A percentile compares a stretch with the other conserved stretches of the same genome.
Conservation (phyloP, 2,888 invertebrate genomes). For the Conops quadrifasciatus region DNA sequence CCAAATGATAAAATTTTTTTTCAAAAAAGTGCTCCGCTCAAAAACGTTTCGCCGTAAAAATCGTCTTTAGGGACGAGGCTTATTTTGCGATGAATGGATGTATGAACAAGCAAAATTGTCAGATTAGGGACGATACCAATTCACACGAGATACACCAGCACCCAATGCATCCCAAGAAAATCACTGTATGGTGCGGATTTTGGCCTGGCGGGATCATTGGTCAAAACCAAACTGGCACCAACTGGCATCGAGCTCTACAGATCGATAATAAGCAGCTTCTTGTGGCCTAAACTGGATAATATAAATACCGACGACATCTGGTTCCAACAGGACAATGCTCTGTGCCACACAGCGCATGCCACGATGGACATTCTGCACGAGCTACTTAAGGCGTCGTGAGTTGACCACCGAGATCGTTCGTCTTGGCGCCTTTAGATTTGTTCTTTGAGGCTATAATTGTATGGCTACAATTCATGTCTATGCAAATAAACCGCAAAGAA, state of each 20-base stretch:
- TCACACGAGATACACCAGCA: background rate
- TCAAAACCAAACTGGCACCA: background rate
- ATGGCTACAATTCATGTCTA: background rate
- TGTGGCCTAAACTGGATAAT: background rate
- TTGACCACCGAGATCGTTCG: background rate
- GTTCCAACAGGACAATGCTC: background rate
- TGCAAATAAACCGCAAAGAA: background rate
- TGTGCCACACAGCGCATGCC: background rate
- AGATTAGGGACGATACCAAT: too few relatives aligned
- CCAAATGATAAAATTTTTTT: too few relatives aligned
- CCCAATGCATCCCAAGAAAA: background rate
- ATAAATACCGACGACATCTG: background rate
- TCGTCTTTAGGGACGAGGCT: too few relatives aligned
- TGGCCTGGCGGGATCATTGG: background rate
- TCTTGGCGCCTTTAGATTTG: background rate
- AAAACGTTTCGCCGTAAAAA: too few relatives aligned
- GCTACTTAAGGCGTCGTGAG: background rate
- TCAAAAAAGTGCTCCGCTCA: too few relatives aligned
- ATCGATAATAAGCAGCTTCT: background rate
- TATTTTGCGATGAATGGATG: too few relatives aligned
- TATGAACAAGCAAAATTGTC: too few relatives aligned
- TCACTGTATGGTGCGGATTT: constrained; percentile 1
- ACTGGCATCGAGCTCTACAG: background rate
- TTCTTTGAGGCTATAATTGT: background rate
- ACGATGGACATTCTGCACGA: background rate